A percentile compares a stretch with the other conserved stretches of the same genome.
Conservation (phyloP, 2,113 vertebrate species). For the Proterorhinus semilunaris region DNA sequence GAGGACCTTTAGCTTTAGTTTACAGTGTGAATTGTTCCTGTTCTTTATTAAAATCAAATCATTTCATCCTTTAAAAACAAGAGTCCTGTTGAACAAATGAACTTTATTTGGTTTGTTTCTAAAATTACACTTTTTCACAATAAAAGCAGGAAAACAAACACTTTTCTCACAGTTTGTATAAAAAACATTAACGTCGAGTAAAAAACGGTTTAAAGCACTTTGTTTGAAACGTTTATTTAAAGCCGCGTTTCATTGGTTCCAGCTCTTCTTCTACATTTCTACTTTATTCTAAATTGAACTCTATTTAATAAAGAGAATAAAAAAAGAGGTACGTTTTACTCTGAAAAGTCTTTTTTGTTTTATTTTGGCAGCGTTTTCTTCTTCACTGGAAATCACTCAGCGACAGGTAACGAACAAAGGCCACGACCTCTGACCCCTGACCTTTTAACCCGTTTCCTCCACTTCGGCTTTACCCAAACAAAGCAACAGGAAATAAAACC, state of each 20-base stretch:
- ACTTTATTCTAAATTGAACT: neutral
- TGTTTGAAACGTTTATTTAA: neutral
- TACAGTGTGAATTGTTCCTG: neutral
- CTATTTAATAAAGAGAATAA: neutral
- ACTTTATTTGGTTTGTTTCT: no score
- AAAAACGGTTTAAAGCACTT: neutral
- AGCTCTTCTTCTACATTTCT: neutral
- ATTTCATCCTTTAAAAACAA: no score
- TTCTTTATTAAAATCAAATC: no score
- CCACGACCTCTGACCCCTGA: neutral
- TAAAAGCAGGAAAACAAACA: no score
- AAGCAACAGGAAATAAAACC: no score
- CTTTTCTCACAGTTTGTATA: no score
- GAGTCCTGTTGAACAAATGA: no score
- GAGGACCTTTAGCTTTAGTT: no score
- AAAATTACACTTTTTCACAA: no score
- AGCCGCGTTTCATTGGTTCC: neutral
- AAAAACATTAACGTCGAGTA: neutral
- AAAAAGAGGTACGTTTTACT: neutral
- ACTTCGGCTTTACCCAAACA: no score
- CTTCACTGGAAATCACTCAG: neutral
- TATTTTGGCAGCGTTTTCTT: conserved; percentile 6
- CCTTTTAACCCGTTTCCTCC: neutral
- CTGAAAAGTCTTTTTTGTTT: neutral
- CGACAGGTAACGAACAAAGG: neutral